A percentile compares a stretch with the other conserved stretches of the same genome.
Evolutionary conservation across 2,888 invertebrate species (phyloP).

Genomic region (Pseudanteris insignis): DNA sequence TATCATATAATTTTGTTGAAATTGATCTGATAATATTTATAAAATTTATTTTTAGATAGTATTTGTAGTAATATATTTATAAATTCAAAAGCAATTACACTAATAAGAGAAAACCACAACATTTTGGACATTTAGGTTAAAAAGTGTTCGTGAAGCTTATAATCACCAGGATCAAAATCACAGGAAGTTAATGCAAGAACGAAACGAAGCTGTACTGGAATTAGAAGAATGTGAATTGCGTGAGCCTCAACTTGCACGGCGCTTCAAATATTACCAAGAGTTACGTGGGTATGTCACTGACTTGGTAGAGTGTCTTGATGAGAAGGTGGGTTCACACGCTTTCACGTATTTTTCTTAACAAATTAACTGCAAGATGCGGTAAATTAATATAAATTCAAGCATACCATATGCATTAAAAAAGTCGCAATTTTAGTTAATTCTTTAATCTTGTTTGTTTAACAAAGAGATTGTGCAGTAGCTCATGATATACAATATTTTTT

Average conservation of each 20-base stretch:
- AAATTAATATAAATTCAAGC: constrained; percentile 17
- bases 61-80: too few relatives aligned
- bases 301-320: constrained; percentile 96
- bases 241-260: constrained; percentile 77
- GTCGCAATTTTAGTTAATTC: constrained; percentile 11
- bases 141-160: constrained; percentile 71
- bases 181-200: constrained; percentile 67
- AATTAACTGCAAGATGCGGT: constrained; percentile 17
- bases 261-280: constrained; percentile 94
- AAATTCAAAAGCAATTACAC: too few relatives aligned
- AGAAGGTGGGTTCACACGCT: constrained; percentile 79
- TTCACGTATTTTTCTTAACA: constrained; percentile 50
- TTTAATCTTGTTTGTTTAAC: not conserved
- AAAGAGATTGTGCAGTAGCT: not conserved
- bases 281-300: constrained; percentile 94
- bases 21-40: too few relatives aligned
- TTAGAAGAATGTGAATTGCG: constrained; percentile 70
- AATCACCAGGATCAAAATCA: constrained; percentile 69
- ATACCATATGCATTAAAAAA: too few relatives aligned
- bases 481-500: constrained; percentile 41
- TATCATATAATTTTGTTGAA: too few relatives aligned
- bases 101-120: too few relatives aligned
- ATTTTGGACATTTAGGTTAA: constrained; percentile 65
- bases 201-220: constrained; percentile 64
- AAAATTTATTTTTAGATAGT: too few relatives aligned